Conservation (phyloP, 2,797 vertebrate species). For the Echeneis naucrates region DNA sequence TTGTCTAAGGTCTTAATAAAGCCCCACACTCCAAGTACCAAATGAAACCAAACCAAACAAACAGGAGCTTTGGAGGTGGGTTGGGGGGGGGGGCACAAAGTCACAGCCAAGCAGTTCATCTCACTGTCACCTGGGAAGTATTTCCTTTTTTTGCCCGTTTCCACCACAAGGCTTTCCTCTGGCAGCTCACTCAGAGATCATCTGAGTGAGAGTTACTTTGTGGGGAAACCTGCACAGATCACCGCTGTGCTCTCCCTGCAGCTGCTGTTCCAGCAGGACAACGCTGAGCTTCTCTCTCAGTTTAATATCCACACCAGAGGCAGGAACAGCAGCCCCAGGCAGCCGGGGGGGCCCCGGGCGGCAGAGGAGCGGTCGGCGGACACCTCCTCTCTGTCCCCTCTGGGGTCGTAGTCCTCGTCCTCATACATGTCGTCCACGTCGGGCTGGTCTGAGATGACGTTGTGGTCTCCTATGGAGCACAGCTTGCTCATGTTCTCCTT, state of each 20-base stretch:
- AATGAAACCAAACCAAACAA: conserved; percentile 74
- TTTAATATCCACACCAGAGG: conserved; percentile 56
- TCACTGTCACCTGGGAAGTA: conserved; percentile 25
- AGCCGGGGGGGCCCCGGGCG: conserved; percentile 25
- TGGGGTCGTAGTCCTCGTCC: conserved; percentile 81
- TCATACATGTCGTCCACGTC: conserved; percentile 79
- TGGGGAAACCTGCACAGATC: conserved; percentile 36
- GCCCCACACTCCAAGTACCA: conserved; percentile 77
- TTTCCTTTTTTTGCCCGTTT: background rate
- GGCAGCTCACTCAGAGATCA: background rate
- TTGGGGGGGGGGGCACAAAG: conserved; percentile 47
- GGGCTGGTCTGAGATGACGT: conserved; percentile 68
- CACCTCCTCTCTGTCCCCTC: conserved; percentile 64
- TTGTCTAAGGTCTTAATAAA: conserved; percentile 83
- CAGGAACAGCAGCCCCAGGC: conserved; percentile 34
- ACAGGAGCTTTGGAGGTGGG: conserved; percentile 55
- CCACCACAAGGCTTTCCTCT: background rate
- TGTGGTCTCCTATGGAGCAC: conserved; percentile 80
- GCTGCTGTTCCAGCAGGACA: too few species aligned
- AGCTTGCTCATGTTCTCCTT: conserved; percentile 88
- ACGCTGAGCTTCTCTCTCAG: conserved; percentile 44
- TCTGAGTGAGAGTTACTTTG: conserved; percentile 34
- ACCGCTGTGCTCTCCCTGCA: conserved; percentile 42
- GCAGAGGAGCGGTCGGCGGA: conserved; percentile 53
- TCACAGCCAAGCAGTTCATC: conserved; percentile 38